A percentile compares a stretch with the other conserved stretches of the same genome.
Conservation (phyloP, 2,888 invertebrate species). For the Tipula confusa region DNA sequence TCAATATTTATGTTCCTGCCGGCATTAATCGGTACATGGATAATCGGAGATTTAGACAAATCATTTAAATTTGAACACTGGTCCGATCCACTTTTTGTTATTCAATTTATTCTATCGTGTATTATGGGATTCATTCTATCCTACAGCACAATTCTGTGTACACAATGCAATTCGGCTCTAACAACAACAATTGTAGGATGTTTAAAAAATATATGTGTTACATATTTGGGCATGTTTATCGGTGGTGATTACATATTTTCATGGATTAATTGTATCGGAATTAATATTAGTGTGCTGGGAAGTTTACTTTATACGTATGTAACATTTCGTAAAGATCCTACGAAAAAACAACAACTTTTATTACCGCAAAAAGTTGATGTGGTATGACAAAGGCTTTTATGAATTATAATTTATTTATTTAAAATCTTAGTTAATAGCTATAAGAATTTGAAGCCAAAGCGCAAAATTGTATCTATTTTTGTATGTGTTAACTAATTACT, state of each 20-base stretch:
- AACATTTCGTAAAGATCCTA: conserved; percentile 57
- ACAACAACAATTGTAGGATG: conserved; percentile 99
- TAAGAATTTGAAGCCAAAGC: conserved; percentile 29
- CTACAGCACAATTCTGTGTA: conserved; percentile 93
- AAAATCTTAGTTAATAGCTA: neutral
- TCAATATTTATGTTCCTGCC: conserved; percentile 83
- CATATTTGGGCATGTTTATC: conserved; percentile 96
- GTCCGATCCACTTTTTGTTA: conserved; percentile 68
- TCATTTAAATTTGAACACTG: conserved; percentile 67
- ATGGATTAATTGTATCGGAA: conserved; percentile 89
- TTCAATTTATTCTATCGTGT: conserved; percentile 84
- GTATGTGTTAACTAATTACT: neutral
- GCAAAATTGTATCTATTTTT: neutral
- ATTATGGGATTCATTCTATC: conserved; percentile 95
- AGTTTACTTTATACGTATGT: conserved; percentile 84
- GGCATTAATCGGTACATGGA: conserved; percentile 64
- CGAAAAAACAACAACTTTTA: conserved; percentile 15
- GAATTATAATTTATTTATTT: conserved; percentile 21
- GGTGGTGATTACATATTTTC: conserved; percentile 97
- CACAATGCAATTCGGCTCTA: conserved; percentile 93
- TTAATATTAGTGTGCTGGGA: conserved; percentile 89
- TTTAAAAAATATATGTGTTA: conserved; percentile 94
- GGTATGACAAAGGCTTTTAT: conserved; percentile 27
- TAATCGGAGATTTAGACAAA: conserved; percentile 68
- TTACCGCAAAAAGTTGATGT: conserved; percentile 15